Percentiles rank a stretch among this genome's conserved stretches.
phyloP scores from a whole-genome alignment of 2,888 invertebrate genomes.

The Mythimna vitellina region DNA sequence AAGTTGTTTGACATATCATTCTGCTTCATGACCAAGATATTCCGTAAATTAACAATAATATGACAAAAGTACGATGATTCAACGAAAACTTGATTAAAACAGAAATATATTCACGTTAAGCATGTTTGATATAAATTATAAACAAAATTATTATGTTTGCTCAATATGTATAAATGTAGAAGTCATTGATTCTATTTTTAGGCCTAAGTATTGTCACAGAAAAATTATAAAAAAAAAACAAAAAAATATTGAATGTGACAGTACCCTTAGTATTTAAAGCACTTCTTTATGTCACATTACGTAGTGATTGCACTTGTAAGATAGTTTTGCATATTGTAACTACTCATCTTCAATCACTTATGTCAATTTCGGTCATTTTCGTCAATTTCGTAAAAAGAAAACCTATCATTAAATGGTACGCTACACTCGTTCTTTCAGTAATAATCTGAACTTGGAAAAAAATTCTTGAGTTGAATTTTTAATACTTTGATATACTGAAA shows the following conservation, averaged over 20 bases:
- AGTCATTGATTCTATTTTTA: constrained; percentile 46
- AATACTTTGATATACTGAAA: background rate
- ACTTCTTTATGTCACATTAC: constrained; percentile 34
- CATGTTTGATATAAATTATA: constrained; percentile 50
- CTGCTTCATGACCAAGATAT: constrained; percentile 44
- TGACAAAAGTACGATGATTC: constrained; percentile 68
- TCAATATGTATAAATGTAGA: constrained; percentile 60
- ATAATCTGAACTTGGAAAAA: constrained; percentile 49
- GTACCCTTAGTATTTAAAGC: constrained; percentile 37
- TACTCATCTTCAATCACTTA: constrained; percentile 23
- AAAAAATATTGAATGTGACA: constrained; percentile 25
- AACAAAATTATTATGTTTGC: constrained; percentile 64
- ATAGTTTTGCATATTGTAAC: constrained; percentile 37
- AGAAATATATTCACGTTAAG: constrained; percentile 66
- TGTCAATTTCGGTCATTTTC: constrained; percentile 71
- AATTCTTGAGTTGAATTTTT: constrained; percentile 5
- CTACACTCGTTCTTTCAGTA: constrained; percentile 61
- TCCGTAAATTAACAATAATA: constrained; percentile 39
- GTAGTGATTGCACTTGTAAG: constrained; percentile 50
- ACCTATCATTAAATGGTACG: constrained; percentile 44
- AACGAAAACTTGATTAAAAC: constrained; percentile 68
- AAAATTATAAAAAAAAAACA: constrained; percentile 4
- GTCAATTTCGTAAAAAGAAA: constrained; percentile 69
- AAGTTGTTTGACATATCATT: constrained; percentile 4
- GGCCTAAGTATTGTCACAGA: constrained; percentile 46